Evolutionary conservation across 2,113 vertebrate species (phyloP).

Genomic region (Colistium nudipinnis): DNA sequence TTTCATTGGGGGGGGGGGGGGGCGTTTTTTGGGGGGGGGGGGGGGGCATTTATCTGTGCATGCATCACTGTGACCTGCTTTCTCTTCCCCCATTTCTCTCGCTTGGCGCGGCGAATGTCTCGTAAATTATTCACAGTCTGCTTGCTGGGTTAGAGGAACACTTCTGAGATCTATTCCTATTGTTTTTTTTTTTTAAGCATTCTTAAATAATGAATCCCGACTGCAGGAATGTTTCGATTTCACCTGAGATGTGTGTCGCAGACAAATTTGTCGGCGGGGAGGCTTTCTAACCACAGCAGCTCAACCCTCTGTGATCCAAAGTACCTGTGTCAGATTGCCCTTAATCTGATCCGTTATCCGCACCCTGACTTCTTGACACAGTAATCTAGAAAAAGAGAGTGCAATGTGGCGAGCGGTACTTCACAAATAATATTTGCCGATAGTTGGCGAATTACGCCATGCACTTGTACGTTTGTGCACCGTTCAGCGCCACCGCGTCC

Average conservation of each 20-base stretch:
- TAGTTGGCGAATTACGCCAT: neutral
- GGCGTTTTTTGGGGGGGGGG: too few relatives aligned
- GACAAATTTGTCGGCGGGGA: slow-evolving; percentile 12
- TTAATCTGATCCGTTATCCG: slow-evolving; percentile 75
- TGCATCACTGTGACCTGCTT: neutral
- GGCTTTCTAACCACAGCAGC: slow-evolving; percentile 40
- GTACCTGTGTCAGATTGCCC: slow-evolving; percentile 65
- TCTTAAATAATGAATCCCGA: slow-evolving; percentile 6
- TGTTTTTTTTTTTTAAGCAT: slow-evolving; percentile 22
- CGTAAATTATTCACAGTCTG: slow-evolving; percentile 18
- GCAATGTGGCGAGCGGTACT: neutral
- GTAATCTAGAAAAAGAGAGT: slow-evolving; percentile 56
- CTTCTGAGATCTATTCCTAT: neutral
- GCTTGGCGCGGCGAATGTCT: neutral
- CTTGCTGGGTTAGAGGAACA: neutral
- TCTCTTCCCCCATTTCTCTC: neutral
- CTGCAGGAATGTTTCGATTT: neutral
- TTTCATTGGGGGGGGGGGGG: slow-evolving; percentile 5
- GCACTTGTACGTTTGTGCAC: neutral
- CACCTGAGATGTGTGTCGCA: neutral
- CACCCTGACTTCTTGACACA: slow-evolving; percentile 57
- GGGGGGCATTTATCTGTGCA: neutral
- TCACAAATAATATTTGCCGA: neutral
- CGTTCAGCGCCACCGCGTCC: neutral
- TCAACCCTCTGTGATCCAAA: slow-evolving; percentile 53